Evolutionary conservation across 1,140 invertebrate genomes (phyloP).

Genomic region (Globodera rostochiensis): DNA sequence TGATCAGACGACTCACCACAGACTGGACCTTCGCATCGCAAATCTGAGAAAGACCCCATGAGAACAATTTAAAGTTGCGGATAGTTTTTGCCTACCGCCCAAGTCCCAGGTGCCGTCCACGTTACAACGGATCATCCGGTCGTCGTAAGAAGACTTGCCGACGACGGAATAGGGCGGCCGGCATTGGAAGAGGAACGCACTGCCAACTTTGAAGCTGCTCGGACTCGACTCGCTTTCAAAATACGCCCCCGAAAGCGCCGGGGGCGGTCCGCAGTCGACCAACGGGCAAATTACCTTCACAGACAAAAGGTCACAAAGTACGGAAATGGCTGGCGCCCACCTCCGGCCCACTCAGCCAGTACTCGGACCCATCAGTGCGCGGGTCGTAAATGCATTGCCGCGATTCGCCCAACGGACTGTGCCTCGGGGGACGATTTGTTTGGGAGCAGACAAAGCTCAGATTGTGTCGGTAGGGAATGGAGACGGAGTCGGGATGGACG

Average conservation of each 20-base stretch:
- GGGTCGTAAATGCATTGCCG: constrained; percentile 94
- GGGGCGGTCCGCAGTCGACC: constrained; percentile 64
- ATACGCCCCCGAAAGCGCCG: constrained; percentile 77
- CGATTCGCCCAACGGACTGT: constrained; percentile 75
- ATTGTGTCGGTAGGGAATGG: constrained; percentile 60
- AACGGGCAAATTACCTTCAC: constrained; percentile 47
- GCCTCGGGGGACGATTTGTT: constrained; percentile 17
- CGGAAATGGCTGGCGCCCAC: constrained; percentile 68
- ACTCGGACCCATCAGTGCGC: constrained; percentile 81
- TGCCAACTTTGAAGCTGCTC: constrained; percentile 74
- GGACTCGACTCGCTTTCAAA: constrained; percentile 81
- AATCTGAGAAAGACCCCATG: constrained; percentile 66
- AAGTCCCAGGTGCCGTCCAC: constrained; percentile 93
- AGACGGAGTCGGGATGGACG: constrained; percentile 52
- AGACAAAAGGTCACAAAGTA: background rate
- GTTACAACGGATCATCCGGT: constrained; percentile 87
- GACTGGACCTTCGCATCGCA: constrained; percentile 78
- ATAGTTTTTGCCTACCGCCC: constrained; percentile 70
- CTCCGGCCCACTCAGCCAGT: constrained; percentile 84
- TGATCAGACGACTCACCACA: constrained; percentile 5
- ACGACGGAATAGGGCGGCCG: constrained; percentile 91
- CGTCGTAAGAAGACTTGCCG: constrained; percentile 84
- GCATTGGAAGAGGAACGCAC: constrained; percentile 87
- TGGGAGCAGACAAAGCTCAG: constrained; percentile 53
- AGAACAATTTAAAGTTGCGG: no score